Conservation (phyloP, 2,113 vertebrate species). For the Brachypteracias leptosomus region DNA sequence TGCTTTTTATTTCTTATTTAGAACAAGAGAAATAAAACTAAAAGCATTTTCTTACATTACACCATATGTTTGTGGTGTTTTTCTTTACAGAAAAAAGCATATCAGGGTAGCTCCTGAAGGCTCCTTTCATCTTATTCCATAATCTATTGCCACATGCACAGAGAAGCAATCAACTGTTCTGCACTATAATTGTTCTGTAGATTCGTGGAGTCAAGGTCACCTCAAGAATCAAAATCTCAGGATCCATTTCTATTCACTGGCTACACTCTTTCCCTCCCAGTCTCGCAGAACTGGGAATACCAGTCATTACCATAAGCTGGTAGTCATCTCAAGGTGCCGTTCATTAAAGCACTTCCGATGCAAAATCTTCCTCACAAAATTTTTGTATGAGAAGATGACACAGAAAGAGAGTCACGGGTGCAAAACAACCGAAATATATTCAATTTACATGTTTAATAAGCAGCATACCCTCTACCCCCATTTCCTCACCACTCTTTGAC, state of each 20-base stretch:
- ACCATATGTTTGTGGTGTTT: not conserved
- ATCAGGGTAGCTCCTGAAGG: not conserved
- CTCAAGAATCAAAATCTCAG: not conserved
- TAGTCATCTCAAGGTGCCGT: not conserved
- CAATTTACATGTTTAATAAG: not conserved
- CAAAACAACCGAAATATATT: not conserved
- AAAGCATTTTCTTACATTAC: not conserved
- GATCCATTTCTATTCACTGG: not conserved
- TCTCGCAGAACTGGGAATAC: conserved; percentile 23
- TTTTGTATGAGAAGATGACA: not conserved
- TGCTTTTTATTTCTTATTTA: not conserved
- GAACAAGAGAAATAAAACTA: not conserved
- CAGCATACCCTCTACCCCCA: not conserved
- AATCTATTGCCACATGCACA: not conserved
- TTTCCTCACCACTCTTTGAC: not conserved
- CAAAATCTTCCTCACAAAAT: not conserved
- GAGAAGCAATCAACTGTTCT: not conserved
- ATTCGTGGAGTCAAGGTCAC: not conserved
- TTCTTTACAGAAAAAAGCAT: not conserved
- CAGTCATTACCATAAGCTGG: not conserved
- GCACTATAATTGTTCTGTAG: not conserved
- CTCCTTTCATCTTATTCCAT: not conserved
- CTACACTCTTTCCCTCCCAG: not conserved
- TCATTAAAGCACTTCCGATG: not conserved
- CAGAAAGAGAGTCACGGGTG: fast-evolving